Evolutionary conservation across 2,797 vertebrate genomes (phyloP).

Genomic region (Propithecus deckenii): DNA sequence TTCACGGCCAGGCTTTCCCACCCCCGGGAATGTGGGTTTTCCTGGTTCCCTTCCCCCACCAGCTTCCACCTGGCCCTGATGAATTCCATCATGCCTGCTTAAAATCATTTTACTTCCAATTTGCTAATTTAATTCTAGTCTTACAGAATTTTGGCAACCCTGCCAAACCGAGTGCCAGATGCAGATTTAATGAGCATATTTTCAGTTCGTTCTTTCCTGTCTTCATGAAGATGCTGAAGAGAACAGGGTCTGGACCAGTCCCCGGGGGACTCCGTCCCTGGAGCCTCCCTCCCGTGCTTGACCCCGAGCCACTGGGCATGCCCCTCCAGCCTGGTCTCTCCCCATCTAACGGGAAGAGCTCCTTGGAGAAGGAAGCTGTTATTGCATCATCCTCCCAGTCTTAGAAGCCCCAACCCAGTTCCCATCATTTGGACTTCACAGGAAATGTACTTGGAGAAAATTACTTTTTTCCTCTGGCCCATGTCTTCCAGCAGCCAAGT

Average conservation of each 20-base stretch:
- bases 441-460: slow-evolving; percentile 78
- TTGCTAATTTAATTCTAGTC: slow-evolving; percentile 82
- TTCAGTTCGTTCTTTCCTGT: slow-evolving; percentile 75
- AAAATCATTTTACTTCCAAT: slow-evolving; percentile 79
- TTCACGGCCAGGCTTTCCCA: not conserved
- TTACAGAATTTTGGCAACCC: slow-evolving; percentile 81
- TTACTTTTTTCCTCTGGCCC: slow-evolving; percentile 66
- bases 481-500: slow-evolving; percentile 59
- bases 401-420: slow-evolving; percentile 52
- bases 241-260: slow-evolving; percentile 34
- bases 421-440: slow-evolving; percentile 67
- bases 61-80: slow-evolving; percentile 74
- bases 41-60: slow-evolving; percentile 56
- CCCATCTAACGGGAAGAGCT: not conserved
- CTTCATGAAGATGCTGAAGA: slow-evolving; percentile 68
- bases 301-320: not conserved
- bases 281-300: not conserved
- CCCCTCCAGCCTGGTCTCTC: not conserved
- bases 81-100: slow-evolving; percentile 78
- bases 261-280: not conserved
- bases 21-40: slow-evolving; percentile 19
- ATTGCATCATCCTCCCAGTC: slow-evolving; percentile 27
- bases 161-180: slow-evolving; percentile 79
- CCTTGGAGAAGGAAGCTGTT: not conserved
- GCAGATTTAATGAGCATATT: slow-evolving; percentile 80